phyloP scores from a whole-genome alignment of 2,797 vertebrate genomes.

The Alectoris magna region DNA sequence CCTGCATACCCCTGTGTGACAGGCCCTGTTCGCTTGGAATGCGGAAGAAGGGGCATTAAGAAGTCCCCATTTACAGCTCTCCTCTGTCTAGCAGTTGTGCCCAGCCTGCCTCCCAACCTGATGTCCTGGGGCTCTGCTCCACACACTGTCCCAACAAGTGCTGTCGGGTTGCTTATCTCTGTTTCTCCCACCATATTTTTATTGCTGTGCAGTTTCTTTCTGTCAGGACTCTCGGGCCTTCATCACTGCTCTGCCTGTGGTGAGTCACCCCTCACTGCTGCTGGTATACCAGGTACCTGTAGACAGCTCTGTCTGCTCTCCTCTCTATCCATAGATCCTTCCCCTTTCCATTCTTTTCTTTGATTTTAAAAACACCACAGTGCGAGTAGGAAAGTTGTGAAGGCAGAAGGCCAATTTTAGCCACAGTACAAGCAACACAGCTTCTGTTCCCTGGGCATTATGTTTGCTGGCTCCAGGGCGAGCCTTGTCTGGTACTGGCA shows the following conservation, averaged over 20 bases:
- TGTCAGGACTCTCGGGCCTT: not conserved
- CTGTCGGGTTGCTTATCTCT: not conserved
- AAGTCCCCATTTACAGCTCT: not conserved
- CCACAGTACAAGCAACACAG: slow-evolving; percentile 9
- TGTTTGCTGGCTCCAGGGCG: slow-evolving; percentile 57
- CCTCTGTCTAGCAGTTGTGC: not conserved
- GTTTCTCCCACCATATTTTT: not conserved
- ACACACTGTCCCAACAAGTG: not conserved
- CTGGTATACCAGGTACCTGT: not conserved
- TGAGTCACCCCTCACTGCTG: not conserved
- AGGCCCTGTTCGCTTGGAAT: not conserved
- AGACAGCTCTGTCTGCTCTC: not conserved
- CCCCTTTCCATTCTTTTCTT: not conserved
- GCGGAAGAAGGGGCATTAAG: not conserved
- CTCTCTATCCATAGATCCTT: not conserved
- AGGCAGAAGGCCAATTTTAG: slow-evolving; percentile 58
- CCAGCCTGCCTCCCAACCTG: not conserved
- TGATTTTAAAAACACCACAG: not conserved
- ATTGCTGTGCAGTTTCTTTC: not conserved
- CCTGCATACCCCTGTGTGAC: not conserved
- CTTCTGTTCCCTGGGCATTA: slow-evolving; percentile 66
- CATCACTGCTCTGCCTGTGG: not conserved
- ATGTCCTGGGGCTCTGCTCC: not conserved
- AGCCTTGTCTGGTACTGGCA: slow-evolving; percentile 38
- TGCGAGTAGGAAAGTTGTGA: slow-evolving; percentile 29